Evolutionary conservation across 2,888 invertebrate genomes (phyloP).

Genomic region (Lasioglossum pauxillum): DNA sequence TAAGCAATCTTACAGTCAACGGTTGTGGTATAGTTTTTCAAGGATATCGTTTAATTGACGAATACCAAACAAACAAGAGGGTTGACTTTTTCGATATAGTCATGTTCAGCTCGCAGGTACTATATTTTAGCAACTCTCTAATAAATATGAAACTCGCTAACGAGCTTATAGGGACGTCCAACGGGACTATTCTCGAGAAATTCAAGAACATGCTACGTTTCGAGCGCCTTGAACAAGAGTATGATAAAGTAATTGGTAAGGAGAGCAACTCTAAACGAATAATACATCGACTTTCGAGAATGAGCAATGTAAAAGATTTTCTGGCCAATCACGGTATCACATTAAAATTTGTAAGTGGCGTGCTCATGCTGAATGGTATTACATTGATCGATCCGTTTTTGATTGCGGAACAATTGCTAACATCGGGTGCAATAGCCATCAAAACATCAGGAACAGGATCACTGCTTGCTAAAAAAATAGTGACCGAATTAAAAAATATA

Average conservation of each 20-base stretch:
- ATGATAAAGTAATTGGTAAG: neutral
- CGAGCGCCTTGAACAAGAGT: slow-evolving; percentile 66
- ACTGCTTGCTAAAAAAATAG: no score
- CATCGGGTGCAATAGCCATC: neutral
- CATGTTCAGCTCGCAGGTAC: slow-evolving; percentile 67
- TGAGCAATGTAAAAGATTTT: slow-evolving; percentile 9
- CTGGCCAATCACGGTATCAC: neutral
- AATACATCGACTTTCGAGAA: neutral
- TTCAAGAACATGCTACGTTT: slow-evolving; percentile 69
- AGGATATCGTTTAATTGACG: slow-evolving; percentile 65
- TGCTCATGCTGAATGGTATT: slow-evolving; percentile 7
- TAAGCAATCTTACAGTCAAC: slow-evolving; percentile 68
- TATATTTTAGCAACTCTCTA: slow-evolving; percentile 75
- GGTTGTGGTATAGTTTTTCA: slow-evolving; percentile 65
- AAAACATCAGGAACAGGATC: neutral
- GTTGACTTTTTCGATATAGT: slow-evolving; percentile 59
- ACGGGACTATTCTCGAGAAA: slow-evolving; percentile 70
- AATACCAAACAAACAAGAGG: slow-evolving; percentile 40
- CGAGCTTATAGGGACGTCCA: slow-evolving; percentile 68
- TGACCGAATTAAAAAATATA: neutral
- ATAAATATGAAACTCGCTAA: slow-evolving; percentile 70
- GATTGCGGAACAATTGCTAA: neutral
- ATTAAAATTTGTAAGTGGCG: neutral
- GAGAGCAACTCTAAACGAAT: neutral
- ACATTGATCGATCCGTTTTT: slow-evolving; percentile 23